Conservation (phyloP, 2,888 invertebrate species). For the Aphidoletes aphidimyza region DNA sequence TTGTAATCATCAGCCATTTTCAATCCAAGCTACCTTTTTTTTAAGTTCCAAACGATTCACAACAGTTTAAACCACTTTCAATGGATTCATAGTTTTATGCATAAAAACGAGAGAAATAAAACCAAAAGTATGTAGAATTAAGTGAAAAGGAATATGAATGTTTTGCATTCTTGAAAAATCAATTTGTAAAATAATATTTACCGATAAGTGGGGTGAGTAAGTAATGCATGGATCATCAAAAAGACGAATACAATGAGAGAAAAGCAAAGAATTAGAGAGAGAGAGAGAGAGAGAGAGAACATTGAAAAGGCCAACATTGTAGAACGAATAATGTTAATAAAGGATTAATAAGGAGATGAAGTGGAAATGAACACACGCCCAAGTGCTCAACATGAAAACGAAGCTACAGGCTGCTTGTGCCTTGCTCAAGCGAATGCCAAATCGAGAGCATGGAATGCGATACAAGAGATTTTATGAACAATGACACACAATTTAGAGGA, state of each 20-base stretch:
- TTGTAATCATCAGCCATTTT: not conserved
- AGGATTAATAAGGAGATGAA: not conserved
- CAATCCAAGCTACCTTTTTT: not conserved
- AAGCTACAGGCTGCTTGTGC: no score
- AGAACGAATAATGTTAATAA: not conserved
- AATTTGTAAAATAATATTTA: constrained; percentile 49
- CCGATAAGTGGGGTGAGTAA: constrained; percentile 35
- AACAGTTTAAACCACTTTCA: not conserved
- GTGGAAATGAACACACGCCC: constrained; percentile 35
- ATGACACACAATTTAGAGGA: constrained; percentile 24
- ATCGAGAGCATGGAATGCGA: not conserved
- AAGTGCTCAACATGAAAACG: not conserved
- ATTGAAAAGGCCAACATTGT: constrained; percentile 9
- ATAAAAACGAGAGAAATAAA: not conserved
- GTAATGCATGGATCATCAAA: not conserved
- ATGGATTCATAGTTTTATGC: not conserved
- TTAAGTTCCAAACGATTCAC: not conserved
- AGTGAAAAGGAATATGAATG: not conserved
- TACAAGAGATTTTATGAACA: not conserved
- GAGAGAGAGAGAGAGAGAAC: no score
- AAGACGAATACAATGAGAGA: not conserved
- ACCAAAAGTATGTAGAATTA: constrained; percentile 13
- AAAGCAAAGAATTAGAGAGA: not conserved
- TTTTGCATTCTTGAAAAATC: not conserved
- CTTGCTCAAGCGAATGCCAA: not conserved